A percentile compares a stretch with the other conserved stretches of the same genome.
These are phyloP conservation scores for Xyrichtys novacula DNA, from an alignment of 2,797 vertebrate genomes.

Conservation along the genomic window DNA sequence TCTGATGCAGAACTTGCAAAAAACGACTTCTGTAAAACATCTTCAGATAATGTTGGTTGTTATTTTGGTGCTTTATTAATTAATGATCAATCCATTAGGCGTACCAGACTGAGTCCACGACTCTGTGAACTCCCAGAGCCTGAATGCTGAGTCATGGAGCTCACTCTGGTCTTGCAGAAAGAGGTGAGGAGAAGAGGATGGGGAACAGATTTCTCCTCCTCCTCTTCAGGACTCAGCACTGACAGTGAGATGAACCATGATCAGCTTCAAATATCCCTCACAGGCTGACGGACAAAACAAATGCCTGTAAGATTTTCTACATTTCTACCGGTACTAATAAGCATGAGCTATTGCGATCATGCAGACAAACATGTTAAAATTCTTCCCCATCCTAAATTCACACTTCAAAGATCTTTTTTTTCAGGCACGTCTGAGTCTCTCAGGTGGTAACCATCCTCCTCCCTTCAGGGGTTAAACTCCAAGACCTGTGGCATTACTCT, in stretches of 20 bases:
- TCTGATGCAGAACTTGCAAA: no score
- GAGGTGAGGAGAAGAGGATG: constrained; percentile 70
- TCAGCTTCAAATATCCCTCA: constrained; percentile 26
- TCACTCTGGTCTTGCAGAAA: no score
- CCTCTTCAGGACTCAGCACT: constrained; percentile 46
- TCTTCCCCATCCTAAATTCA: background rate
- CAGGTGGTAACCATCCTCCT: constrained; percentile 51
- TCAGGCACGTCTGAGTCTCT: constrained; percentile 13
- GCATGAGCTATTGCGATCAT: background rate
- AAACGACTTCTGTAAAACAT: no score
- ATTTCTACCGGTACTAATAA: background rate
- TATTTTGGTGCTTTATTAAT: no score
- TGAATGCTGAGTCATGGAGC: constrained; percentile 27
- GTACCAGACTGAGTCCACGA: constrained; percentile 32
- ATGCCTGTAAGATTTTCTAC: constrained; percentile 3
- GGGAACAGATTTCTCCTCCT: constrained; percentile 66
- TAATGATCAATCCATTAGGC: no score
- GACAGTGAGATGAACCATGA: constrained; percentile 56
- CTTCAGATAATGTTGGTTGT: no score
- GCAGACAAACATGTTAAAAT: background rate
- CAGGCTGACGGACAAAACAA: constrained; percentile 19
- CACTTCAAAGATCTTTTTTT: constrained; percentile 4
- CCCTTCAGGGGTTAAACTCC: constrained; percentile 21
- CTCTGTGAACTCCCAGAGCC: constrained; percentile 39
- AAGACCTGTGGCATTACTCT: constrained; percentile 15